Evolutionary conservation across 2,888 invertebrate species (phyloP).

Genomic region (Drosophila kambysellisi): DNA sequence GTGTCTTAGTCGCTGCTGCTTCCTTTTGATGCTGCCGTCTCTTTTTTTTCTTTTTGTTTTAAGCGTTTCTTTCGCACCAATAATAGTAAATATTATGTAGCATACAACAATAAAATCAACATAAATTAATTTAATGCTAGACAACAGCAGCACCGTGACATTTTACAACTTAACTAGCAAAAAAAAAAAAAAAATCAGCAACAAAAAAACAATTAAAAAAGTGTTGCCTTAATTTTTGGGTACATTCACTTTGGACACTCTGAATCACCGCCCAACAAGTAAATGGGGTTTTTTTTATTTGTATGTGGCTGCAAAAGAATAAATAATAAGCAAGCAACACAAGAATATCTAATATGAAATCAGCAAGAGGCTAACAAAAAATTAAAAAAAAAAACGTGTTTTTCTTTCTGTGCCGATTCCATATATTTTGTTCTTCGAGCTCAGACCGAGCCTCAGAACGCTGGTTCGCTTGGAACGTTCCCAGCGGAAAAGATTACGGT

Average conservation of each 20-base stretch:
- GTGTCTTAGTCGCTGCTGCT: slow-evolving; percentile 22
- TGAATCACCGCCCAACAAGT: slow-evolving; percentile 58
- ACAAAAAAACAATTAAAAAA: neutral
- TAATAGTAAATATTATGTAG: slow-evolving; percentile 6
- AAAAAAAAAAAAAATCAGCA: neutral
- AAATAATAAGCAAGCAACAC: slow-evolving; percentile 60
- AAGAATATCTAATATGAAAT: slow-evolving; percentile 72
- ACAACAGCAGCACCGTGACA: slow-evolving; percentile 46
- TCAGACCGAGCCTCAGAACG: slow-evolving; percentile 18
- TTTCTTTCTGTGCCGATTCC: slow-evolving; percentile 40
- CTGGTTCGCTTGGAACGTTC: slow-evolving; percentile 8
- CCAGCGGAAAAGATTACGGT: neutral
- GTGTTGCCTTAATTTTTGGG: slow-evolving; percentile 22
- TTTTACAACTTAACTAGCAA: slow-evolving; percentile 55
- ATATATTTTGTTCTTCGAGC: slow-evolving; percentile 13
- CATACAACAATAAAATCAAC: slow-evolving; percentile 44
- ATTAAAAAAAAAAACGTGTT: slow-evolving; percentile 54
- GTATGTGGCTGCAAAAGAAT: slow-evolving; percentile 56
- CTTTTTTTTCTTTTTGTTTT: neutral
- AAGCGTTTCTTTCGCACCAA: slow-evolving; percentile 1
- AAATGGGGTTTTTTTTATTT: slow-evolving; percentile 23
- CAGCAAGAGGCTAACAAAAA: slow-evolving; percentile 49
- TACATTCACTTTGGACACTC: slow-evolving; percentile 62
- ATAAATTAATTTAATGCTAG: slow-evolving; percentile 66
- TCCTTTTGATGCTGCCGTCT: slow-evolving; percentile 19